Evolutionary conservation across 2,888 invertebrate genomes (phyloP).

Genomic region (Blastobasis adustella): DNA sequence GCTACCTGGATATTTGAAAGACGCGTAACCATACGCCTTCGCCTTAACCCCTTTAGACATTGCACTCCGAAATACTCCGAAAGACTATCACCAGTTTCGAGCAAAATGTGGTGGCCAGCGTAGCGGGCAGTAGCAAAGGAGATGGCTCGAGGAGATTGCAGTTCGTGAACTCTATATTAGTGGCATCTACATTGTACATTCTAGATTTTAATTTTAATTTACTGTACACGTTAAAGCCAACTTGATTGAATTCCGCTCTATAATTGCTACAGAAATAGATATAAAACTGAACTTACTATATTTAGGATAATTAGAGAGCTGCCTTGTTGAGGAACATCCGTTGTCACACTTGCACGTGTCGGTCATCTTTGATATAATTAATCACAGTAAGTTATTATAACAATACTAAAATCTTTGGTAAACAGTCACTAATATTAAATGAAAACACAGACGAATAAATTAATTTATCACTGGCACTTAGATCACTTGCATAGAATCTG

Average conservation of each 20-base stretch:
- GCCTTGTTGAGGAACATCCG: constrained; percentile 40
- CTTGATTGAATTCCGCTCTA: too few relatives aligned
- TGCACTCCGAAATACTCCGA: neutral
- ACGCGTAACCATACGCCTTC: too few relatives aligned
- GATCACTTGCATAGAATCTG: constrained; percentile 19
- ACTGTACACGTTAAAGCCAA: too few relatives aligned
- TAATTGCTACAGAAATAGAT: too few relatives aligned
- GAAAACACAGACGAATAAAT: neutral
- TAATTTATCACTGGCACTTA: constrained; percentile 31
- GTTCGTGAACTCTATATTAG: too few relatives aligned
- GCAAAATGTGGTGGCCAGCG: too few relatives aligned
- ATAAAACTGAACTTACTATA: constrained; percentile 37
- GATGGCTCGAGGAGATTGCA: too few relatives aligned
- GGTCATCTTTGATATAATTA: constrained; percentile 40
- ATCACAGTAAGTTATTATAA: constrained; percentile 45
- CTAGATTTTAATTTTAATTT: too few relatives aligned
- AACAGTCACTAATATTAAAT: constrained; percentile 1
- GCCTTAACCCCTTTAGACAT: too few relatives aligned
- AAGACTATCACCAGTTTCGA: neutral
- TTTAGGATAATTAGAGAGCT: constrained; percentile 28
- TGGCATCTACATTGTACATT: too few relatives aligned
- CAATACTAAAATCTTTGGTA: constrained; percentile 22
- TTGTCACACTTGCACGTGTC: constrained; percentile 41
- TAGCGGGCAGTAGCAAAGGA: too few relatives aligned
- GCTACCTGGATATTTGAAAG: too few relatives aligned